Evolutionary conservation across 2,113 vertebrate genomes (phyloP).

Genomic region (Polyodon spathula): DNA sequence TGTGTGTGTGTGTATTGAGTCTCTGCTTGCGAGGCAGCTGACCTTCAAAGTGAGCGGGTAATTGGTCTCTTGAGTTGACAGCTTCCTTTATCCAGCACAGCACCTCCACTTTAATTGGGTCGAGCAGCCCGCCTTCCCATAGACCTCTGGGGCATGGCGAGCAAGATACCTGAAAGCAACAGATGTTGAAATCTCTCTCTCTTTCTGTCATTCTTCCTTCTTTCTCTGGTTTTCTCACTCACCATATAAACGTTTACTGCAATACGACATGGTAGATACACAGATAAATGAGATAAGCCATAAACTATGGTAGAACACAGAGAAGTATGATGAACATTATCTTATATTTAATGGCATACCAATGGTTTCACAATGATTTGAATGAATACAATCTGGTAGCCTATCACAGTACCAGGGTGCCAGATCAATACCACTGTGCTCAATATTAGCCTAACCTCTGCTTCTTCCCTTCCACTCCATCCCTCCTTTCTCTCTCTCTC

Average conservation of each 20-base stretch:
- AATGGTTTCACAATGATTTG: too few species aligned
- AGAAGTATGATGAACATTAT: too few species aligned
- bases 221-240: too few species aligned
- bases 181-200: slow-evolving; percentile 8
- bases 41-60: slow-evolving; percentile 17
- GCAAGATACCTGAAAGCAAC: slow-evolving; percentile 14
- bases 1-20: not conserved
- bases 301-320: too few species aligned
- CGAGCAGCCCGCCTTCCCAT: slow-evolving; percentile 12
- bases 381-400: too few species aligned
- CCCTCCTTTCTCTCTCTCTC: not conserved
- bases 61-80: slow-evolving; percentile 17
- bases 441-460: not conserved
- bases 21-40: slow-evolving; percentile 19
- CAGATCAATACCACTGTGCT: too few species aligned
- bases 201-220: too few species aligned
- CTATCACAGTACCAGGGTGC: too few species aligned
- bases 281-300: too few species aligned
- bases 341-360: too few species aligned
- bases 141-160: slow-evolving; percentile 7
- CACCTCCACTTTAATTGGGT: slow-evolving; percentile 17
- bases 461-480: not conserved
- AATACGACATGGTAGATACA: too few species aligned
- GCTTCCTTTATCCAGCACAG: slow-evolving; percentile 11
- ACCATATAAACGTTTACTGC: too few species aligned